These are phyloP conservation scores for Callorhinus ursinus DNA, from an alignment of 2,113 vertebrate genomes.

Conservation along the genomic window DNA sequence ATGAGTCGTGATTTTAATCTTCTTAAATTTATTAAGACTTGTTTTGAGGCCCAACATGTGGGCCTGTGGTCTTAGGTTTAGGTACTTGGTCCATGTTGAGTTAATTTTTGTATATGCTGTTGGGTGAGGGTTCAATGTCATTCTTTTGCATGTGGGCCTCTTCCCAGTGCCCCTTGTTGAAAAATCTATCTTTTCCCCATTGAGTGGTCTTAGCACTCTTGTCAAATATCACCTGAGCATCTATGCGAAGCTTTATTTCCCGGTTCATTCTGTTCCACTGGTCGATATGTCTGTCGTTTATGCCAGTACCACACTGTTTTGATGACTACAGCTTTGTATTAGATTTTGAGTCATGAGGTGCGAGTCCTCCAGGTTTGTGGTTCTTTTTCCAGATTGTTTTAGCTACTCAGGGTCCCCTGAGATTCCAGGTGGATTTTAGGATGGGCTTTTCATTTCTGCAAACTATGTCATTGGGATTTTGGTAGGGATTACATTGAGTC, in stretches of 20 bases:
- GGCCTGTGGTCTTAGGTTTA: background rate
- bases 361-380: background rate
- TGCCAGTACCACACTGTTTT: background rate
- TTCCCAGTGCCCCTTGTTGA: background rate
- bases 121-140: rapidly evolving
- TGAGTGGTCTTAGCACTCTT: background rate
- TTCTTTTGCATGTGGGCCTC: background rate
- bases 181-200: background rate
- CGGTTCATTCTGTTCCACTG: background rate
- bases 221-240: rapidly evolving
- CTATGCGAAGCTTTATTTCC: background rate
- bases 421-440: background rate
- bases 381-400: background rate
- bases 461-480: background rate
- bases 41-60: background rate
- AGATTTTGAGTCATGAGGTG: background rate
- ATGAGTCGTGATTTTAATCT: rapidly evolving
- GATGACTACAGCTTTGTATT: background rate
- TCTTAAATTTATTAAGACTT: background rate
- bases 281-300: background rate
- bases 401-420: background rate
- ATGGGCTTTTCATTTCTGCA: background rate
- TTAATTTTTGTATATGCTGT: background rate
- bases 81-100: background rate
- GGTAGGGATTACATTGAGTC: background rate